Conservation (phyloP, 2,113 vertebrate species). For the Pungitius pungitius region DNA sequence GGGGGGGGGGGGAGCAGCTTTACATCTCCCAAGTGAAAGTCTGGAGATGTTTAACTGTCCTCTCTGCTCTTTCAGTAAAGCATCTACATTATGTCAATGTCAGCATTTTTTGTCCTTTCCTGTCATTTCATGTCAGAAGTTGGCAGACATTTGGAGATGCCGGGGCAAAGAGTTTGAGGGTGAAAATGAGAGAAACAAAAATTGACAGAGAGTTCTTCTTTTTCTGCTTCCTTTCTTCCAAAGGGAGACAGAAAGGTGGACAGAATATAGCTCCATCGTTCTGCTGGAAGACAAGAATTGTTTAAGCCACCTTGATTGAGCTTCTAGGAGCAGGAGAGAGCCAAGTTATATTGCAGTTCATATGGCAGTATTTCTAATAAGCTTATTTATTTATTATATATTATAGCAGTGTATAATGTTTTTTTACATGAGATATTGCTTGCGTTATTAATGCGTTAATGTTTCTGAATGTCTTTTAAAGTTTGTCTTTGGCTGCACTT, state of each 20-base stretch:
- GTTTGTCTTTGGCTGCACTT: not conserved
- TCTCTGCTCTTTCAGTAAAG: conserved; percentile 44
- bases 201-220: conserved; percentile 18
- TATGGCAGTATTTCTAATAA: not conserved
- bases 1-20: conserved; percentile 17
- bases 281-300: conserved; percentile 5
- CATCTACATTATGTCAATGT: conserved; percentile 49
- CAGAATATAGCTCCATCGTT: not conserved
- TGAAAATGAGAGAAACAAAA: conserved; percentile 40
- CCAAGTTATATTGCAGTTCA: not conserved
- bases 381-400: not conserved
- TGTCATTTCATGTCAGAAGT: conserved; percentile 36
- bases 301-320: conserved; percentile 1
- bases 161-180: not conserved
- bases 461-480: not conserved
- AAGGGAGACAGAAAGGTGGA: not conserved
- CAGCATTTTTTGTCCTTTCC: conserved; percentile 23
- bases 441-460: too few relatives aligned
- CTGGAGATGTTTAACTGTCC: conserved; percentile 68
- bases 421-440: too few relatives aligned
- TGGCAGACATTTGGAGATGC: conserved; percentile 29
- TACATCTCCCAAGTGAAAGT: conserved; percentile 56
- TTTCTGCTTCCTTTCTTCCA: not conserved
- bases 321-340: not conserved
- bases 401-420: not conserved